These are phyloP conservation scores for Corythucha ciliata DNA, from an alignment of 2,888 invertebrate genomes.

Conservation along the genomic window DNA sequence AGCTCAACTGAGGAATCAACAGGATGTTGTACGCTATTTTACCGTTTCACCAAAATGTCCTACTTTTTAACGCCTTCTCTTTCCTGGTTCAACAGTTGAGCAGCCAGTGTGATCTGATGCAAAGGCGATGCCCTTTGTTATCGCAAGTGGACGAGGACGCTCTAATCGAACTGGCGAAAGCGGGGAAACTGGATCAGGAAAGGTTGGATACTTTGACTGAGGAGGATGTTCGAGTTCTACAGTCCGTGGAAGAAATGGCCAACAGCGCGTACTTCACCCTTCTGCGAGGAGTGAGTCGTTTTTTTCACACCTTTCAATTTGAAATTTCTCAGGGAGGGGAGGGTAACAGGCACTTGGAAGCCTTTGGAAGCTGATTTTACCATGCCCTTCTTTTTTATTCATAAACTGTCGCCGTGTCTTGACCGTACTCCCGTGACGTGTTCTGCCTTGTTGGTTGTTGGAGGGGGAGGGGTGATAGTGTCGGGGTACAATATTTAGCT, in stretches of 20 bases:
- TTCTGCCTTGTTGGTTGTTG: too few relatives aligned
- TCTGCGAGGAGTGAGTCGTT: too few relatives aligned
- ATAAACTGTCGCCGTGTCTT: too few relatives aligned
- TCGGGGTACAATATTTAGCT: too few relatives aligned
- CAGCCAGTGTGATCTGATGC: slow-evolving; percentile 27
- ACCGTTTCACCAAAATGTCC: not conserved
- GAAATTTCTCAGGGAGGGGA: too few relatives aligned
- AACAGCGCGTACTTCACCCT: too few relatives aligned
- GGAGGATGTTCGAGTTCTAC: slow-evolving; percentile 42
- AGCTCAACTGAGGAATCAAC: slow-evolving; percentile 18
- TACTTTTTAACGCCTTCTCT: not conserved
- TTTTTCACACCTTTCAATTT: too few relatives aligned
- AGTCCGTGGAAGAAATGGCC: slow-evolving; percentile 41
- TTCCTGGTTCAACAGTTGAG: slow-evolving; percentile 18
- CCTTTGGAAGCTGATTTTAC: too few relatives aligned
- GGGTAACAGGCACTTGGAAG: too few relatives aligned
- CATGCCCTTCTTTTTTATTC: too few relatives aligned
- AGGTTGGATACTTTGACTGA: slow-evolving; percentile 47
- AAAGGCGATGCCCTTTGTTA: slow-evolving; percentile 27
- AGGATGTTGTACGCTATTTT: slow-evolving; percentile 12
- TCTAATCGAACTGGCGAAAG: slow-evolving; percentile 26
- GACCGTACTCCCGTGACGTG: too few relatives aligned
- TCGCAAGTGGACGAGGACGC: slow-evolving; percentile 27
- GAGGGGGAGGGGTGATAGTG: too few relatives aligned
- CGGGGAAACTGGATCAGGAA: slow-evolving; percentile 34